Percentiles rank a stretch among this genome's conserved stretches.
These are phyloP conservation scores for Agrochola litura DNA, from an alignment of 2,888 invertebrate genomes.

Conservation along the genomic window DNA sequence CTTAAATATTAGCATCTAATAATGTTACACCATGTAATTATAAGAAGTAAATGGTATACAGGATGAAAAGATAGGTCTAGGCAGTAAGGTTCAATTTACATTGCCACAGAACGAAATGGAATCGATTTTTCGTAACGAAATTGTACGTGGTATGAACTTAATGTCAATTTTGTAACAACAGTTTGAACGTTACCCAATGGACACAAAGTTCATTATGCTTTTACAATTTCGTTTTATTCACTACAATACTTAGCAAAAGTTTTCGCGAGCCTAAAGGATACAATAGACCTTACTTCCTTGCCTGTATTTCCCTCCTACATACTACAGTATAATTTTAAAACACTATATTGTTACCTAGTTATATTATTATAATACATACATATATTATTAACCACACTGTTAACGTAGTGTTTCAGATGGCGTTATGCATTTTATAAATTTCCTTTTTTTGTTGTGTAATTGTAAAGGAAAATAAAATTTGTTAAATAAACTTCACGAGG, in stretches of 20 bases:
- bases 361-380: conserved; percentile 47
- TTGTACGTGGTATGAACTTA: background rate
- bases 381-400: conserved; percentile 65
- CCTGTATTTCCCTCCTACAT: conserved; percentile 5
- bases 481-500: conserved; percentile 60
- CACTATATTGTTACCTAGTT: conserved; percentile 69
- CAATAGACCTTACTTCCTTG: background rate
- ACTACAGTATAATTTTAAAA: conserved; percentile 21
- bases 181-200: background rate
- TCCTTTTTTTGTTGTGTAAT: conserved; percentile 80
- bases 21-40: conserved; percentile 23
- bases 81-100: background rate
- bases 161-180: background rate
- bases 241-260: background rate
- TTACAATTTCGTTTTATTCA: background rate
- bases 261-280: background rate
- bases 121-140: background rate
- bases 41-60: conserved; percentile 23
- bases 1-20: conserved; percentile 30
- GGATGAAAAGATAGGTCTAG: background rate
- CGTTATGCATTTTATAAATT: conserved; percentile 87
- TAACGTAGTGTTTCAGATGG: conserved; percentile 77
- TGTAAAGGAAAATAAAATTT: conserved; percentile 78
- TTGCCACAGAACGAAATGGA: background rate
- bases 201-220: background rate